Base-by-base conservation (phyloP, 2,113 vertebrate species). In the Columbina picui region DNA sequence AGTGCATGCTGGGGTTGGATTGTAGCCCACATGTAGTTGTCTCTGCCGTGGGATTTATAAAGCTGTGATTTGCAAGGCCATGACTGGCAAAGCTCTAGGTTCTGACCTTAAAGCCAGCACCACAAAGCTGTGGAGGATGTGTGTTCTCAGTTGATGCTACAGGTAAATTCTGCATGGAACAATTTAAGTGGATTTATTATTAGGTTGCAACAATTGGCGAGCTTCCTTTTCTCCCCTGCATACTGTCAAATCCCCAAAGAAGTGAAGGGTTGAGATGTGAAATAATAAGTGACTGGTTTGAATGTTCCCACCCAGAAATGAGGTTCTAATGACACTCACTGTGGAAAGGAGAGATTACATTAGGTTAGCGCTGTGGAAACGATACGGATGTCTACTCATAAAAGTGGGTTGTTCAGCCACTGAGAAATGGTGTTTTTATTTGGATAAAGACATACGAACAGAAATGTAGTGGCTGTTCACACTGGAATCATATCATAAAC, bases 81-180 rank as follows among this genome's bases (percentile, higher is more conserved):
- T 60, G 65, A 49, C 84, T 96, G 70, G 55, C 52, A 86, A 81
- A 90, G 65, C 90, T 90, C 83, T 84, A 70, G 86, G 61, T 87
- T 90, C 76, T 90, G 69, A 90, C 73, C 93, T 94, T 89, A 96
- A 94, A 94, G 81, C 67, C 71, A 90, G 83, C 64, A 64, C 45
- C 25, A 14, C 52, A 60, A 60, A 90, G 47, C 85, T 80, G 76
- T 5, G 20, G 78, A 85, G 79, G 87, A 95, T 63, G 59, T 3
- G 0, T 38, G 29, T 38, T 61, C 84, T 77, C 34, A 56, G 67
- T 83, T 77, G 70, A 76, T 55, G 41, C 57, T 47, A n/a, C 22
- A 56, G 81, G 80, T 79, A 67, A 87, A 76, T 80, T 93, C 75
- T 64, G 39, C 4, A 4, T 52, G 32, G 39, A 96, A 85, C 53